phyloP scores from a whole-genome alignment of 1,140 invertebrate genomes.

The Ladona fulva region DNA sequence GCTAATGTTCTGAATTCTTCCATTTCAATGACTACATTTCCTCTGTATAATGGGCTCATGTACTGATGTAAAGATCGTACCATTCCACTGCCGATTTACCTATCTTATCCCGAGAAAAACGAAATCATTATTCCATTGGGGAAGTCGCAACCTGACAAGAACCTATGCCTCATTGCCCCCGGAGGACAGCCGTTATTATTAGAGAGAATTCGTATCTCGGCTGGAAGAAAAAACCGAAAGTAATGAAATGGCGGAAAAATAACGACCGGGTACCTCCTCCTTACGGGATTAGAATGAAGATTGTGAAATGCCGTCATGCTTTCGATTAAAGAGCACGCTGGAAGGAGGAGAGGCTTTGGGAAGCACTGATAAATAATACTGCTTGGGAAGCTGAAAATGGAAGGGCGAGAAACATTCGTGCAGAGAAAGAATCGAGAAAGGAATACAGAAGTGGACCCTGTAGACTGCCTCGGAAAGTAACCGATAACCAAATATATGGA shows the following conservation, averaged over 20 bases:
- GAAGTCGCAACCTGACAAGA: neutral
- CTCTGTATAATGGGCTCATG: too few relatives aligned
- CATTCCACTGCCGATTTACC: neutral
- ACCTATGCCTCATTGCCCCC: neutral
- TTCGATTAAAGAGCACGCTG: neutral
- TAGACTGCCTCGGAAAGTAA: neutral
- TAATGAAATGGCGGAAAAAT: neutral
- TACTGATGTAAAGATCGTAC: too few relatives aligned
- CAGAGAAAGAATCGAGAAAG: neutral
- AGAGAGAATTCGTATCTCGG: neutral
- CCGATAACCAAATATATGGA: neutral
- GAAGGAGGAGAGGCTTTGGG: neutral
- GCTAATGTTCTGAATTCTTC: too few relatives aligned
- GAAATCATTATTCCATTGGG: neutral
- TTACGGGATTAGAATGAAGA: conserved; percentile 3
- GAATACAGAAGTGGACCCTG: neutral
- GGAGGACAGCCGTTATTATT: neutral
- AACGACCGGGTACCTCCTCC: neutral
- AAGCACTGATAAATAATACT: neutral
- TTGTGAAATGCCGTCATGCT: conserved; percentile 4
- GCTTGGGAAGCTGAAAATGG: neutral
- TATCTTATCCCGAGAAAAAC: neutral
- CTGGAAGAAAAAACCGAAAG: neutral
- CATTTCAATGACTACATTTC: too few relatives aligned
- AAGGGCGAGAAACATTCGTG: neutral